Evolutionary conservation across 1,140 invertebrate species (phyloP), one percentile per base, ranked within the genome.

Genomic region (Lordiphosa mommai): DNA sequence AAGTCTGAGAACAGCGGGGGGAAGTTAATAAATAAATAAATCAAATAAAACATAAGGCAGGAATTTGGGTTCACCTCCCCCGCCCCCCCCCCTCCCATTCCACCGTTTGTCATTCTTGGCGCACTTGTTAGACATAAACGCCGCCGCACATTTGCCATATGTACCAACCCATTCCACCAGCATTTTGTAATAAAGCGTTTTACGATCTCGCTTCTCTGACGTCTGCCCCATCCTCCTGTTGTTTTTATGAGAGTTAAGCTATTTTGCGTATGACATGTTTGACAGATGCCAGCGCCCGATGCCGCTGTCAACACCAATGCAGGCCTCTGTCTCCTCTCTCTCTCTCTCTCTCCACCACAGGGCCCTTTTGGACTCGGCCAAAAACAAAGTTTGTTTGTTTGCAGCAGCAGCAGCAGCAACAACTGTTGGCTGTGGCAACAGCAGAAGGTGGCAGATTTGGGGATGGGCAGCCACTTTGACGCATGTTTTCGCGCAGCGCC

Each of bases 231-330:
- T 61, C 58, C 53, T 50, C 64, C 71, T 72, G 55, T 61, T 69
- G 71, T 84, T 82, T 82, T 84, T 76, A 82, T 76, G 77, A 76
- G 66, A 76, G 77, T 84, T 84, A 76, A 84, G 77, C 77, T 82
- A 82, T 82, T 82, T 84, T 76, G 77, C 77, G 76, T 82, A 76
- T 84, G 77, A 82, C 76, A 84, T 66, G 77, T 82, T 76, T 82
- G 67, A 84, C 76, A 84, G 76, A 84, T 76, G 77, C 61, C 71
- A 67, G 57, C 67, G 58, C 48, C 61, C 60, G 52, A 41, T 59
- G 61, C 38, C 53, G 48, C 76, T 82, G 71, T 82, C 76, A 82
- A 71, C 76, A 47, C 50, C 41, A 80, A 68, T 73, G 61, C 71
- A 71, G 61, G 44, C 52, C 44, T 10, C 13, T 14, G 30, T 16